These are phyloP conservation scores for Rhadina sibilatrix DNA, from an alignment of 2,113 vertebrate species.

Conservation along the genomic window DNA sequence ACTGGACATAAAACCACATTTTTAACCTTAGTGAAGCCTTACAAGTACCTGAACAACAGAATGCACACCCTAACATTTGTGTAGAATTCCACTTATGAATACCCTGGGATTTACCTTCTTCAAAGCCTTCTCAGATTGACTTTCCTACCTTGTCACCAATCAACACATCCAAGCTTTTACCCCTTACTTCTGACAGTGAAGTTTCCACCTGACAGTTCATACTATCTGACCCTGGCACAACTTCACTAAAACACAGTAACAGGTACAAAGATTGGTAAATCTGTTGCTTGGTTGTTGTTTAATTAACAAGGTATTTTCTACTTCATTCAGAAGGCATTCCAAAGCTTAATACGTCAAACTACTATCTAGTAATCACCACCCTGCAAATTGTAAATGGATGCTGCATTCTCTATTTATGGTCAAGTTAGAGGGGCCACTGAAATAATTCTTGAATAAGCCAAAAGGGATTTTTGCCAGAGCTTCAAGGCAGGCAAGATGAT, in stretches of 20 bases:
- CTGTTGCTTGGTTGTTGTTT: not conserved
- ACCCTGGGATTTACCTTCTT: not conserved
- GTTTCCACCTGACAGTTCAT: not conserved
- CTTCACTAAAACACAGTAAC: not conserved
- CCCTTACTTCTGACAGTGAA: not conserved
- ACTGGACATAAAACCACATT: not conserved
- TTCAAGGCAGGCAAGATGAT: not conserved
- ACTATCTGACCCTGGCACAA: not conserved
- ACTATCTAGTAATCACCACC: not conserved
- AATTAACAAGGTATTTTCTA: not conserved
- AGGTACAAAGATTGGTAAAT: not conserved
- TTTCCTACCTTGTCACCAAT: not conserved
- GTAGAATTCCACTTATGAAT: not conserved
- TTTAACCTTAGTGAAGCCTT: not conserved
- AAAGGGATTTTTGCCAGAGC: not conserved
- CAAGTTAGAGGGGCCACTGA: not conserved
- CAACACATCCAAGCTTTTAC: not conserved
- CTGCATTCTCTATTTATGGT: not conserved
- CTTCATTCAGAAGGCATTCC: not conserved
- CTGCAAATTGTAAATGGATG: not conserved
- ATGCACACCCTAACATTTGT: not conserved
- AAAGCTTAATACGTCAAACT: not conserved
- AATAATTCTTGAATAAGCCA: not conserved
- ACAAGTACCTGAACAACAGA: not conserved
- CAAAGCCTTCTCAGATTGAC: not conserved